These are phyloP conservation scores for Antechinus stuartii DNA, from an alignment of 2,113 vertebrate genomes.

Conservation along the genomic window DNA sequence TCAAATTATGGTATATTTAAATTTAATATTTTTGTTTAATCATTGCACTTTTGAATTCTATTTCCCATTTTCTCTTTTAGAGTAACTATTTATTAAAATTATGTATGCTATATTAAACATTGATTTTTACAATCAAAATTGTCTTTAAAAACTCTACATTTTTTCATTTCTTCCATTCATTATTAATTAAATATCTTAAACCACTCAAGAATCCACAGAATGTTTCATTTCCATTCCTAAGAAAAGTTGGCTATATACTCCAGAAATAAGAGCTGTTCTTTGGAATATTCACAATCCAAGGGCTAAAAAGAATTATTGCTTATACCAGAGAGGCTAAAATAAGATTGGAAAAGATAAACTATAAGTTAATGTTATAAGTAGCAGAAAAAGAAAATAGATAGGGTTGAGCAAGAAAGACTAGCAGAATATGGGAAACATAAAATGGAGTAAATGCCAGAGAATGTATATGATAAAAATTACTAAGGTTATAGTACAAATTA, in stretches of 20 bases:
- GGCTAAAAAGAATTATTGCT: background rate
- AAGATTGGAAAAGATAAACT: constrained; percentile 8
- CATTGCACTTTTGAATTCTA: no score
- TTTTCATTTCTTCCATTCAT: no score
- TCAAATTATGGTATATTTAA: no score
- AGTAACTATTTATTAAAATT: no score
- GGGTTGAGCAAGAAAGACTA: background rate
- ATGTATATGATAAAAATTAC: background rate
- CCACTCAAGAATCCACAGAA: no score
- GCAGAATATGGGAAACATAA: constrained; percentile 36
- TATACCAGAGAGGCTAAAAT: constrained; percentile 26
- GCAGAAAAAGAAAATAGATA: constrained; percentile 19
- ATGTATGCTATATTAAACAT: no score
- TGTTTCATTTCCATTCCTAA: constrained; percentile 7
- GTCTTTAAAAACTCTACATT: no score
- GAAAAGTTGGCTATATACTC: background rate
- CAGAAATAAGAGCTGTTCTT: background rate
- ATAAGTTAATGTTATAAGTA: constrained; percentile 32
- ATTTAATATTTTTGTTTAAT: no score
- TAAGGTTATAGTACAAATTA: background rate
- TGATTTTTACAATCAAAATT: no score
- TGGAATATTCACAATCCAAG: constrained; percentile 16
- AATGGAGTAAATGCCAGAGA: constrained; percentile 36
- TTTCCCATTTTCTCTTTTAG: no score
- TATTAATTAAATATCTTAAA: no score